phyloP scores from a whole-genome alignment of 2,113 vertebrate genomes.

The Isichthys henryi region DNA sequence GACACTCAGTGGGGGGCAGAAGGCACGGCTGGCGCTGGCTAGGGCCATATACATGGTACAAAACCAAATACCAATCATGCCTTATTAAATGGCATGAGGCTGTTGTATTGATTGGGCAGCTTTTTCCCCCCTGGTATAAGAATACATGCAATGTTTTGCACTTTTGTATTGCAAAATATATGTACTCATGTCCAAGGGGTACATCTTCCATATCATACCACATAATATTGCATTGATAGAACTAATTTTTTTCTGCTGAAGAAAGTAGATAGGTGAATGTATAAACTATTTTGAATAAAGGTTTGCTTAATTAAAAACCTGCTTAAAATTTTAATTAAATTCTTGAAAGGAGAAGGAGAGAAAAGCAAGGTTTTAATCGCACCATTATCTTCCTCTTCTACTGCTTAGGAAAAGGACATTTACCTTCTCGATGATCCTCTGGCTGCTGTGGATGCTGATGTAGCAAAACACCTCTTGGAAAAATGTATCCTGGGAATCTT shows the following conservation, averaged over 20 bases:
- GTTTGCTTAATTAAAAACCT: not conserved
- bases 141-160: not conserved
- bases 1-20: slow-evolving; percentile 92
- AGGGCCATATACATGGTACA: slow-evolving; percentile 88
- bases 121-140: not conserved
- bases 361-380: not conserved
- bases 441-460: slow-evolving; percentile 85
- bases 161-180: not conserved
- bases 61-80: not conserved
- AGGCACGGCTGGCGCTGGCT: slow-evolving; percentile 85
- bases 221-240: not conserved
- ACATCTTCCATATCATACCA: not conserved
- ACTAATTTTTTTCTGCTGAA: not conserved
- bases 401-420: slow-evolving; percentile 77
- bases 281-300: not conserved
- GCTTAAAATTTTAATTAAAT: not conserved
- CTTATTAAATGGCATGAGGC: not conserved
- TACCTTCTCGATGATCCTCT: slow-evolving; percentile 93
- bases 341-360: not conserved
- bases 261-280: not conserved
- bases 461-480: slow-evolving; percentile 83
- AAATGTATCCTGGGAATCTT: slow-evolving; percentile 81
- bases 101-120: not conserved
- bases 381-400: slow-evolving; percentile 10
- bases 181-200: not conserved